Evolutionary conservation across 2,797 vertebrate species (phyloP), one percentile per base, ranked within the genome.

Genomic region (Melopsittacus undulatus): DNA sequence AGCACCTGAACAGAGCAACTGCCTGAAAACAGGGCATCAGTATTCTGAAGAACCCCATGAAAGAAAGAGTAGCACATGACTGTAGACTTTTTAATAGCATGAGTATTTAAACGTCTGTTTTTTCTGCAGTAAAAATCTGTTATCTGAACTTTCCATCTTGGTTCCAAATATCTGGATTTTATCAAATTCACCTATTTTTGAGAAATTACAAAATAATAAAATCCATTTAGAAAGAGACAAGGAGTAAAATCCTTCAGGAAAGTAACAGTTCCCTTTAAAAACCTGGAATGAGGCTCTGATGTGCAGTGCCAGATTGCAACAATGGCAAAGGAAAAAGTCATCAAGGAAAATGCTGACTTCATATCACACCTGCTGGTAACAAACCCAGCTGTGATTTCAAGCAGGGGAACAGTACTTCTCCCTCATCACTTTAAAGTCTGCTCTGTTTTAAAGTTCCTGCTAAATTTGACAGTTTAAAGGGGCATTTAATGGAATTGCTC

Each of bases 121-220:
- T 88, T 82, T 48, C 67, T 87, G 80, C 90, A 92, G 70, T 95
- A 76, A 82, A 76, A 82, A 94, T 52, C 48, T 87, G 59, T 56
- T 91, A 94, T 92, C 77, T 82, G 88, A 91, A 73, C 67, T 61
- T 77, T 83, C 62, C 83, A 36, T 74, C 52, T 88, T 87, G 14
- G 87, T 95, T 95, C 91, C 90, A 96, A 92, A 92, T 95, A 95
- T 90, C 96, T 97, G 94, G 90, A 83, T 87, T 94, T 95, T 95
- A 87, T 96, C 95, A 96, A 92, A 90, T 85, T 80, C 94, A 95
- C 92, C 78, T 66, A 86, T 90, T 96, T 91, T 90, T 85, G 64
- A 89, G 80, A 94, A 94, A 94, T 87, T 87, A 72, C 64, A 68
- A 83, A 94, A 93, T 88, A 93, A 85, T 27, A 1, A 83, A 92